These are phyloP conservation scores for Psilopsiagon aymara DNA, from an alignment of 2,113 vertebrate genomes.

Conservation along the genomic window DNA sequence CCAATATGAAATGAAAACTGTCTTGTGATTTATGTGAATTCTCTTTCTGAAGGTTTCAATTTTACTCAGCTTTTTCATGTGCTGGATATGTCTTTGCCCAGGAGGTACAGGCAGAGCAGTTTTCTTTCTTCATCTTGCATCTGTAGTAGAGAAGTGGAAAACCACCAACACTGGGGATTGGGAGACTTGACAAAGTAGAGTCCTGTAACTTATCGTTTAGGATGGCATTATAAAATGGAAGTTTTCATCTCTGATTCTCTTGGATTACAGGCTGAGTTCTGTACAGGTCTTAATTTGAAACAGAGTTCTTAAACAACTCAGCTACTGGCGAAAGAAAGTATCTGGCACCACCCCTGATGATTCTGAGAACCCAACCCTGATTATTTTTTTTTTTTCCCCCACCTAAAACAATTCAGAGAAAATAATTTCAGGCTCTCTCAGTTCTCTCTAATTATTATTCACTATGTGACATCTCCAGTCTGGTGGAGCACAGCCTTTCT, in stretches of 20 bases:
- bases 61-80: not conserved
- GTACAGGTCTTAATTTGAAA: not conserved
- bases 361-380: not conserved
- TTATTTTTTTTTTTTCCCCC: not conserved
- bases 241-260: not conserved
- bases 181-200: not conserved
- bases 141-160: not conserved
- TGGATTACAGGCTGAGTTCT: not conserved
- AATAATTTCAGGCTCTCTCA: not conserved
- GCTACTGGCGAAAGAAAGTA: rapidly evolving
- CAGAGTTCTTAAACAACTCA: not conserved
- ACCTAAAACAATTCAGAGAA: not conserved
- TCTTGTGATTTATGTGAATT: not conserved
- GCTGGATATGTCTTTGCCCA: not conserved
- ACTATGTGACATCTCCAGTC: not conserved
- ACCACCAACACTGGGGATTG: not conserved
- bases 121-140: not conserved
- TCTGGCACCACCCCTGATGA: not conserved
- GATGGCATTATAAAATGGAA: not conserved
- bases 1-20: not conserved
- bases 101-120: not conserved
- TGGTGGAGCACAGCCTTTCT: not conserved
- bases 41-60: not conserved
- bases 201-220: not conserved
- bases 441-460: not conserved